phyloP scores from a whole-genome alignment of 1,140 invertebrate genomes.

The Plectus sambesii region DNA sequence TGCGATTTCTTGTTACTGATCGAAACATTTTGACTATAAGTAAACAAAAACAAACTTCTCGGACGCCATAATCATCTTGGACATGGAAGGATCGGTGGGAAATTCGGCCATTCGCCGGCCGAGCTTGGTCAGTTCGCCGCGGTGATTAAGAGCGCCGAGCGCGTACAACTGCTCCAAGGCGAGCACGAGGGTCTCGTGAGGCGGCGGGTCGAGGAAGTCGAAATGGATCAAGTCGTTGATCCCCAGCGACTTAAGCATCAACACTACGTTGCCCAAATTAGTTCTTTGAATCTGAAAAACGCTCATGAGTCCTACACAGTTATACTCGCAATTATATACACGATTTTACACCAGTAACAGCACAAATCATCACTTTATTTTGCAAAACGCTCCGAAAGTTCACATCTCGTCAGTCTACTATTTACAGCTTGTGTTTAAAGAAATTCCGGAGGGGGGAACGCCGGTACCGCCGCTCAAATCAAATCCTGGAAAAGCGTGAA shows the following conservation, averaged over 20 bases:
- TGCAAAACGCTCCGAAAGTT: too few species aligned
- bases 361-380: too few species aligned
- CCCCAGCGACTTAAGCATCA: slow-evolving; percentile 87
- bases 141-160: slow-evolving; percentile 90
- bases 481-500: slow-evolving; percentile 23
- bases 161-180: slow-evolving; percentile 96
- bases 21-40: slow-evolving; percentile 14
- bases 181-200: slow-evolving; percentile 79
- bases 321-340: neutral
- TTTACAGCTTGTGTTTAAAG: too few species aligned
- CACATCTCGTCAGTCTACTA: too few species aligned
- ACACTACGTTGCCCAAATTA: slow-evolving; percentile 90
- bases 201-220: slow-evolving; percentile 95
- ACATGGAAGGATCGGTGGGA: slow-evolving; percentile 96
- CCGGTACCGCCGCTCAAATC: too few species aligned
- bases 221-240: slow-evolving; percentile 96
- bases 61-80: slow-evolving; percentile 91
- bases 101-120: slow-evolving; percentile 98
- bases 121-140: slow-evolving; percentile 87
- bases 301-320: neutral
- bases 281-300: slow-evolving; percentile 70
- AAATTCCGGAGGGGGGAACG: too few species aligned
- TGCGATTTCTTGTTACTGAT: too few species aligned
- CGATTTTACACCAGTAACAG: neutral
- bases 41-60: slow-evolving; percentile 62